These are phyloP conservation scores for Melikaiella ostensackeni DNA, from an alignment of 2,888 invertebrate genomes.

Conservation along the genomic window DNA sequence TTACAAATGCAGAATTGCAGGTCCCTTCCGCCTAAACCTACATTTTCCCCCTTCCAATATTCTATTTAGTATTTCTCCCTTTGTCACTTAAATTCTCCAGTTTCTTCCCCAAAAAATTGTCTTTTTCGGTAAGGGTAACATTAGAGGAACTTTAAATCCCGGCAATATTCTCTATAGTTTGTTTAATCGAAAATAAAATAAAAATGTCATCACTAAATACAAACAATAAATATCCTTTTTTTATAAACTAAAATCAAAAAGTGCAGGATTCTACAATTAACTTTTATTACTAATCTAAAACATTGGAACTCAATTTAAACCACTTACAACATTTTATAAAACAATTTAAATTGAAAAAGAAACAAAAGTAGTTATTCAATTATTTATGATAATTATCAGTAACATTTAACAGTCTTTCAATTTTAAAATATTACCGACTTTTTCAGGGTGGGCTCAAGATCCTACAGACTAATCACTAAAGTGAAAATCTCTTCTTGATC, in stretches of 20 bases:
- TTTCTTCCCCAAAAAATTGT: no score
- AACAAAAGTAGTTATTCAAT: neutral
- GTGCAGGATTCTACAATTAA: neutral
- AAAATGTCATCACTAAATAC: no score
- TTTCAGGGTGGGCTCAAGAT: neutral
- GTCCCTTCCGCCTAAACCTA: neutral
- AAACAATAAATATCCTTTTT: no score
- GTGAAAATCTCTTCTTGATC: neutral
- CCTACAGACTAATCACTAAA: neutral
- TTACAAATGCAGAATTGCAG: slow-evolving; percentile 54
- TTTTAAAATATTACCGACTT: neutral
- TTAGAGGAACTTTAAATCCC: no score
- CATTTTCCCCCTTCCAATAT: neutral
- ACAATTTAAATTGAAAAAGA: neutral
- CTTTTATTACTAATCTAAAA: slow-evolving; percentile 7
- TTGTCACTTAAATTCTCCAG: neutral
- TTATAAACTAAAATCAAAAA: neutral
- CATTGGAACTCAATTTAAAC: neutral
- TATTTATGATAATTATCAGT: neutral
- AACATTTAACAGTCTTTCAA: neutral
- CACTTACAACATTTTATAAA: neutral
- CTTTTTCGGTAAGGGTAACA: no score
- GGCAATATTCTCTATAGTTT: no score
- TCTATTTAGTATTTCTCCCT: neutral
- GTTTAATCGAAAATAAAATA: no score